Conservation (phyloP, 2,888 invertebrate genomes). For the Drosophila bunnanda region DNA sequence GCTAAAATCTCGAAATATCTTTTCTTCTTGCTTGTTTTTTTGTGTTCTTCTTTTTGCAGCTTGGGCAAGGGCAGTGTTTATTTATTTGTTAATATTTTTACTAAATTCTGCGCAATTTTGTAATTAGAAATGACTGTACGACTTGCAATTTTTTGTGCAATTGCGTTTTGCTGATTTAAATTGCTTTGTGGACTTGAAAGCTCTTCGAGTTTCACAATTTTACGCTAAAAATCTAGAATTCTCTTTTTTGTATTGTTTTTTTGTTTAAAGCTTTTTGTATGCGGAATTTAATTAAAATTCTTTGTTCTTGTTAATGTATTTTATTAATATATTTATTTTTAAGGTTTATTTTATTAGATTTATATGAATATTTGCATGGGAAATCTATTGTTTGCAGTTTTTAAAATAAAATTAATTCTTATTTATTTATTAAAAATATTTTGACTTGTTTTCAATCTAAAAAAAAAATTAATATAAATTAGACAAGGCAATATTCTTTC, state of each 20-base stretch:
- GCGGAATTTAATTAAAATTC: neutral
- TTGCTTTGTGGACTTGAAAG: neutral
- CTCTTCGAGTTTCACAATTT: conserved; percentile 40
- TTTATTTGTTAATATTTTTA: conserved; percentile 7
- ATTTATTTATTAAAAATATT: neutral
- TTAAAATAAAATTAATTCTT: no score
- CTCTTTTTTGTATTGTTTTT: neutral
- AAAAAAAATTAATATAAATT: neutral
- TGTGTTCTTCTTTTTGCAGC: neutral
- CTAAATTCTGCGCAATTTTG: neutral
- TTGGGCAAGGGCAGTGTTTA: conserved; percentile 17
- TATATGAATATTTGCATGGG: neutral
- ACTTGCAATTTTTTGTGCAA: neutral
- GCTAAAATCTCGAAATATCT: conserved; percentile 10
- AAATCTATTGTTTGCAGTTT: neutral
- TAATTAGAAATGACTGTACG: neutral
- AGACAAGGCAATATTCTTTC: rapidly evolving
- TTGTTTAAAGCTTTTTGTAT: neutral
- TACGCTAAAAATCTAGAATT: conserved; percentile 19
- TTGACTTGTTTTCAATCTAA: rapidly evolving
- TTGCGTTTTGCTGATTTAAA: neutral
- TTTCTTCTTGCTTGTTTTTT: neutral
- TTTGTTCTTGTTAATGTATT: neutral
- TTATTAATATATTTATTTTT: neutral
- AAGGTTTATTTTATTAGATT: neutral